Conservation (phyloP, 2,113 vertebrate species). For the Cariama cristata region DNA sequence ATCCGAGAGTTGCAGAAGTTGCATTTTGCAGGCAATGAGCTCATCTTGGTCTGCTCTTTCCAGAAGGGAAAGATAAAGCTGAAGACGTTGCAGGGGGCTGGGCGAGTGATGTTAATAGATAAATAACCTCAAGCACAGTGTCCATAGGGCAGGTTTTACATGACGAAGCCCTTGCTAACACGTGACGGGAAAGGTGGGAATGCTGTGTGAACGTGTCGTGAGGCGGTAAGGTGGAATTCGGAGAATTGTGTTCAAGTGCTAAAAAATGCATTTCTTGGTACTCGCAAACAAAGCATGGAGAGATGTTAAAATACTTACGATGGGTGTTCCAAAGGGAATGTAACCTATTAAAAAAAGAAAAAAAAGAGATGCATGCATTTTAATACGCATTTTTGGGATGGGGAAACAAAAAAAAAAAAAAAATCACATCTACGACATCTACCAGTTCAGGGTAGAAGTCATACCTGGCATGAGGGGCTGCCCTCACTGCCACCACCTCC, state of each 20-base stretch:
- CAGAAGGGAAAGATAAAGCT: background rate
- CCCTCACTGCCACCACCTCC: background rate
- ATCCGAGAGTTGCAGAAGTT: background rate
- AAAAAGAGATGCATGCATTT: background rate
- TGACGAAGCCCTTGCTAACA: accelerated
- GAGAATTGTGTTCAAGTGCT: background rate
- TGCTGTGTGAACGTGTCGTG: accelerated
- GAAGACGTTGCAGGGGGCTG: background rate
- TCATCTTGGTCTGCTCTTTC: background rate
- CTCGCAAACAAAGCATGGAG: background rate
- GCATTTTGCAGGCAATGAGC: background rate
- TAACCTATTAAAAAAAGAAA: constrained; percentile 79
- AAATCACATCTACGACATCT: background rate
- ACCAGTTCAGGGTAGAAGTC: background rate
- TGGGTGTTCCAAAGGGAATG: constrained; percentile 93
- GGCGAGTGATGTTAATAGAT: accelerated
- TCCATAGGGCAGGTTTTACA: background rate
- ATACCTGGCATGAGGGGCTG: background rate
- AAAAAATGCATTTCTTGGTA: background rate
- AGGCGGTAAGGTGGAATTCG: background rate
- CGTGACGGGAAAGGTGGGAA: background rate
- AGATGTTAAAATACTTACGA: constrained; percentile 79
- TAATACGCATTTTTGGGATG: accelerated
- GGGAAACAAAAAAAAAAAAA: background rate
- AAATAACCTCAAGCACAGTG: background rate